Base-by-base conservation (phyloP, 1,140 invertebrate species). In the Charaxes varanes region DNA sequence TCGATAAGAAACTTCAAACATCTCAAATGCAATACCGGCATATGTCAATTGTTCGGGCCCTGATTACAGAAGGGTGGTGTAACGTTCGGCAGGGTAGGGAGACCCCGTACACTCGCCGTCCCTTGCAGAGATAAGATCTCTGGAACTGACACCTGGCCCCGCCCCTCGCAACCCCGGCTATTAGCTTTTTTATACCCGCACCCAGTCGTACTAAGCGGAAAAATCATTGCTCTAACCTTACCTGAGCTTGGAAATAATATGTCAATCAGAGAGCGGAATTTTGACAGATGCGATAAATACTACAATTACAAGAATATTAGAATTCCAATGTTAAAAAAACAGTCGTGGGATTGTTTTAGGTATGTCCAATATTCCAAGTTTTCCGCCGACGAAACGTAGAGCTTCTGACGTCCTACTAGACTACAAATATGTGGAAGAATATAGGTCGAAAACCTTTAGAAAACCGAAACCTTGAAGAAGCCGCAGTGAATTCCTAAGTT, bases 101-200 rank as follows among this genome's bases (percentile, higher is more conserved):
- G 22, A 4, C 17, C 12, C 12, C 27, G 4, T 7, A 3, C 35
- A 36, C 11, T 28, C 28, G 42, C 42, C 30, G 35, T 38, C 64
- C 62, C 63, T 57, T 41, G 24, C 38, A 35, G 13, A 68, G 72
- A 77, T 80, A 80, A 71, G 64, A 76, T 76, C 68, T 66, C 67
- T 80, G 77, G 61, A 42, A 40, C 53, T 74, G 77, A 81, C 77
- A 81, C 77, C 76, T 71, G 69, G 73, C 71, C 55, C 56, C 73
- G 76, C 76, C 73, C 56, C 40, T 35, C 23, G 31, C 65, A 62
- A 61, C 63, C 67, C 69, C 60, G 40, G 45, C 47, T 41, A 43
- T 41, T 57, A 62, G 54, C 49, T 62, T 62, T 41, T 64, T 68
- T 68, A 58, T 62, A 62, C 61, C 62, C 52, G 47, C 40, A 48